phyloP scores from a whole-genome alignment of 2,888 invertebrate species.

The Ophioninae sp. region DNA sequence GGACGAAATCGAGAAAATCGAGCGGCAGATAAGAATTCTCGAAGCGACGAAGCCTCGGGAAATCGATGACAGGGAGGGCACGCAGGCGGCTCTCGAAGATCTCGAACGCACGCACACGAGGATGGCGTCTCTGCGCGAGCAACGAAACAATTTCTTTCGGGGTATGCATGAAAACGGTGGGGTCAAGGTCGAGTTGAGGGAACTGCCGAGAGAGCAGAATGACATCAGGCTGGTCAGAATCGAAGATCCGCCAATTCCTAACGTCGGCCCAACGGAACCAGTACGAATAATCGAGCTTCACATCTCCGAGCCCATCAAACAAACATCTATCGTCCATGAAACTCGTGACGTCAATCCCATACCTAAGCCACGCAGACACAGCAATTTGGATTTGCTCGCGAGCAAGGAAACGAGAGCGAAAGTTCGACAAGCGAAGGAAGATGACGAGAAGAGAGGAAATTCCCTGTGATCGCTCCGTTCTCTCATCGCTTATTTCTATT shows the following conservation, averaged over 20 bases:
- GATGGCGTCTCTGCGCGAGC: conserved; percentile 70
- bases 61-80: conserved; percentile 53
- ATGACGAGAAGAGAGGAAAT: conserved; percentile 64
- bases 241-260: conserved; percentile 69
- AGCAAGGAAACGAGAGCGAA: conserved; percentile 37
- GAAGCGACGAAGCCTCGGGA: conserved; percentile 66
- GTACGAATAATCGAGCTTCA: conserved; percentile 81
- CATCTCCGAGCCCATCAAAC: conserved; percentile 82
- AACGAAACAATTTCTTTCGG: conserved; percentile 74
- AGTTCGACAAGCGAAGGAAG: conserved; percentile 43
- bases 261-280: conserved; percentile 68
- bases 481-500: neutral
- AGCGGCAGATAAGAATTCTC: conserved; percentile 75
- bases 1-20: conserved; percentile 78
- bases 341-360: conserved; percentile 80
- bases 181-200: conserved; percentile 73
- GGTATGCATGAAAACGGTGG: conserved; percentile 69
- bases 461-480: conserved; percentile 64
- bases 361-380: conserved; percentile 84
- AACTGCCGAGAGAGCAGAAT: conserved; percentile 74
- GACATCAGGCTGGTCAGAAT: conserved; percentile 74
- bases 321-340: conserved; percentile 68
- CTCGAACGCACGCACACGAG: conserved; percentile 61
- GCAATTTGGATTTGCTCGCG: conserved; percentile 49
- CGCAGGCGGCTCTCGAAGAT: conserved; percentile 28